Conservation (phyloP, 2,113 vertebrate species). For the Pygathrix nemaeus region DNA sequence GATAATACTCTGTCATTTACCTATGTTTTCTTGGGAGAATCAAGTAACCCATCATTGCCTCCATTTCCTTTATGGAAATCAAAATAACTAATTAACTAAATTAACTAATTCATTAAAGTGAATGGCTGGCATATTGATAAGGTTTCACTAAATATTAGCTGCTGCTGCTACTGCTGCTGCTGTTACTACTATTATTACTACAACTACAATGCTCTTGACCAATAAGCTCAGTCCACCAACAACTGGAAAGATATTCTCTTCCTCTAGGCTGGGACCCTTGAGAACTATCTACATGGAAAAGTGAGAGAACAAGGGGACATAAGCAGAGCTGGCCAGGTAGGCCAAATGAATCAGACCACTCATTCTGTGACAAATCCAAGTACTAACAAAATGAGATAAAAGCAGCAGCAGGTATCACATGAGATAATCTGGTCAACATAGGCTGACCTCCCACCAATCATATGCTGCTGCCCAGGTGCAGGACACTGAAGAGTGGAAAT, state of each 20-base stretch:
- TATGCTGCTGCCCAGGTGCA: accelerated
- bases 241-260: background rate
- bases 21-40: background rate
- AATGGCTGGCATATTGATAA: background rate
- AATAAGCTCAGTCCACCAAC: background rate
- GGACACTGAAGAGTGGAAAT: background rate
- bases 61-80: background rate
- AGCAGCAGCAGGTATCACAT: background rate
- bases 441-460: background rate
- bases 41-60: background rate
- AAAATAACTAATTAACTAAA: background rate
- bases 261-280: background rate
- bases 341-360: background rate
- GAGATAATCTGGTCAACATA: background rate
- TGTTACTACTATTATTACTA: too few species aligned
- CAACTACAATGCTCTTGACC: background rate
- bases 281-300: background rate
- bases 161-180: too few species aligned
- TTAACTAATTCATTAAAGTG: background rate
- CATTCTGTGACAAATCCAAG: background rate
- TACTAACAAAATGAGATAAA: background rate
- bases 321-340: background rate
- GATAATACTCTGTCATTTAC: background rate
- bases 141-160: background rate
- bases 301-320: background rate